Conservation (phyloP, 1,140 invertebrate genomes). For the Aphis gossypii region DNA sequence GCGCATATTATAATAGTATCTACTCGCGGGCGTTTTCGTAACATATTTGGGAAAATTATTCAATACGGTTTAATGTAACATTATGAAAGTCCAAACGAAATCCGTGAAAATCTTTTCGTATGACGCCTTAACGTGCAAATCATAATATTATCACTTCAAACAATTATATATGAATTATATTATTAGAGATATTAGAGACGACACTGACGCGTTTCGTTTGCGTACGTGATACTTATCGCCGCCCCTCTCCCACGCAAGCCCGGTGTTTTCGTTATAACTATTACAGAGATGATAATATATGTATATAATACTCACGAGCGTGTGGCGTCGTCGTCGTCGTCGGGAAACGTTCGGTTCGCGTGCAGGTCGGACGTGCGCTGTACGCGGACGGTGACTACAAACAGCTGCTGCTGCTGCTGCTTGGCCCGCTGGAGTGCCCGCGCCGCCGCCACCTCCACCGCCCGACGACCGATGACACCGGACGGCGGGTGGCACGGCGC, state of each 20-base stretch:
- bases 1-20: background rate
- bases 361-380: slow-evolving; percentile 17
- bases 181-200: background rate
- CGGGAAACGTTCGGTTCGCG: background rate
- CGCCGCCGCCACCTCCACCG: background rate
- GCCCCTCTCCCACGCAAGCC: background rate
- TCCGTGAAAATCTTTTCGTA: no score
- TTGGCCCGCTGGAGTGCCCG: background rate
- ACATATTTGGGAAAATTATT: background rate
- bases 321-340: background rate
- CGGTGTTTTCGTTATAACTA: background rate
- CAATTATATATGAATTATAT: no score
- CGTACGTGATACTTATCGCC: background rate
- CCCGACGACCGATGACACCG: background rate
- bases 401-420: background rate
- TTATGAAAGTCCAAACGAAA: background rate
- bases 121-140: no score
- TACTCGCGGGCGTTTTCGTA: background rate
- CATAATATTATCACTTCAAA: no score
- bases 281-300: background rate
- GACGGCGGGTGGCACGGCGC: background rate
- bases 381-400: background rate
- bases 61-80: background rate
- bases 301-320: background rate
- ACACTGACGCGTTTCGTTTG: background rate